Conservation (phyloP, 2,797 vertebrate genomes). For the Gymnoscopelus braueri region DNA sequence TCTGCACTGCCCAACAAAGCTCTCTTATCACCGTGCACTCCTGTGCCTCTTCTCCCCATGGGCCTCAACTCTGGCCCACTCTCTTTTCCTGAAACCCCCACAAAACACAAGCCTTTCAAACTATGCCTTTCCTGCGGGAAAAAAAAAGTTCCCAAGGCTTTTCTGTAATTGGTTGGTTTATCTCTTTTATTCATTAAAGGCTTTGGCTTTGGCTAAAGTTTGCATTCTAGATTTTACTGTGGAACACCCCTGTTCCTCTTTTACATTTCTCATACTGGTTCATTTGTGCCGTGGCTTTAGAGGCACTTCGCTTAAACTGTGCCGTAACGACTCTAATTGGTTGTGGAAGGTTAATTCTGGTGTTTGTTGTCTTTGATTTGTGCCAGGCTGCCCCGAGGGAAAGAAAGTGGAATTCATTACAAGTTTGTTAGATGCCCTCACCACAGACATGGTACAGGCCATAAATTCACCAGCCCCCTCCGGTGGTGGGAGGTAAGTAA, state of each 20-base stretch:
- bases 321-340: constrained; percentile 61
- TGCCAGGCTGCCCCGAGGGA: constrained; percentile 93
- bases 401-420: constrained; percentile 99
- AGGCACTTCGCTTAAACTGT: constrained; percentile 43
- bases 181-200: constrained; percentile 2
- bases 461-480: constrained; percentile 96
- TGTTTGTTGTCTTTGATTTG: constrained; percentile 64
- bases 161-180: not conserved
- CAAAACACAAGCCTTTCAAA: constrained; percentile 29
- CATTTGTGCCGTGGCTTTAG: constrained; percentile 30
- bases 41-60: constrained; percentile 53
- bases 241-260: constrained; percentile 18
- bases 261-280: constrained; percentile 43
- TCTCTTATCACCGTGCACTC: constrained; percentile 66
- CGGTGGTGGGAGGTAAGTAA: constrained; percentile 95
- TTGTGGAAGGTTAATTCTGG: constrained; percentile 55
- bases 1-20: constrained; percentile 69
- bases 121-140: constrained; percentile 11
- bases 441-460: constrained; percentile 98
- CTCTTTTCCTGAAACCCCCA: constrained; percentile 15
- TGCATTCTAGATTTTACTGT: constrained; percentile 15
- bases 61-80: constrained; percentile 37
- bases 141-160: constrained; percentile 14
- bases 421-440: constrained; percentile 95
- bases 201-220: not conserved